These are phyloP conservation scores for Coronaproctus castanopsis DNA, from an alignment of 2,888 invertebrate genomes.

Conservation along the genomic window DNA sequence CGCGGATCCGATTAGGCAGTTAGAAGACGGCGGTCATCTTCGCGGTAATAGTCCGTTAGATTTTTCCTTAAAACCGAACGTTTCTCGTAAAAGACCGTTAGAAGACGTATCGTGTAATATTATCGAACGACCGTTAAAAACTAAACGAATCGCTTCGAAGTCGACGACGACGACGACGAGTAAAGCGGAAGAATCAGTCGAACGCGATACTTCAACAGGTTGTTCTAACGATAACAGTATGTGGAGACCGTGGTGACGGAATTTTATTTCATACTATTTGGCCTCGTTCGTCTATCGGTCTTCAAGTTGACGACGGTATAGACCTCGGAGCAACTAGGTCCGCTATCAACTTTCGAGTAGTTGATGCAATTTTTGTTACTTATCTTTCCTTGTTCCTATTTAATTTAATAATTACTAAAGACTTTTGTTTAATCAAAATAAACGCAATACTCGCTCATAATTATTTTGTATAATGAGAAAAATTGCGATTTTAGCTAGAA, in stretches of 20 bases:
- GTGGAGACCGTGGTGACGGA: constrained; percentile 37
- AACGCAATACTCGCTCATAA: too few relatives aligned
- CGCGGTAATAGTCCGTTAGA: constrained; percentile 19
- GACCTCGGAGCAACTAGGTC: too few relatives aligned
- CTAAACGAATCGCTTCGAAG: neutral
- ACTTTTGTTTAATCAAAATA: too few relatives aligned
- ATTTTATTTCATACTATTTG: too few relatives aligned
- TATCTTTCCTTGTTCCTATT: too few relatives aligned
- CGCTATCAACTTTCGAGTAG: too few relatives aligned
- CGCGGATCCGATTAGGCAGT: constrained; percentile 5
- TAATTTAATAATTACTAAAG: too few relatives aligned
- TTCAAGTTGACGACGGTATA: too few relatives aligned
- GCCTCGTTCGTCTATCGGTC: too few relatives aligned
- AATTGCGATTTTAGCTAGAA: too few relatives aligned
- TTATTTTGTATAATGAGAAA: too few relatives aligned
- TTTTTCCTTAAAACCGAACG: constrained; percentile 18
- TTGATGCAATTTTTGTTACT: too few relatives aligned
- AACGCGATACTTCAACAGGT: neutral
- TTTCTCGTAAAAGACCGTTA: constrained; percentile 11
- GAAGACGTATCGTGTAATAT: constrained; percentile 16
- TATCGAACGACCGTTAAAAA: constrained; percentile 8
- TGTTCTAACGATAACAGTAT: constrained; percentile 26
- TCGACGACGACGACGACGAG: constrained; percentile 5
- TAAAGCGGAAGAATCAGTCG: constrained; percentile 2
- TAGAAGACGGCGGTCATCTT: constrained; percentile 7